Conservation (phyloP, 1,140 invertebrate genomes). For the Papilio dardanus region DNA sequence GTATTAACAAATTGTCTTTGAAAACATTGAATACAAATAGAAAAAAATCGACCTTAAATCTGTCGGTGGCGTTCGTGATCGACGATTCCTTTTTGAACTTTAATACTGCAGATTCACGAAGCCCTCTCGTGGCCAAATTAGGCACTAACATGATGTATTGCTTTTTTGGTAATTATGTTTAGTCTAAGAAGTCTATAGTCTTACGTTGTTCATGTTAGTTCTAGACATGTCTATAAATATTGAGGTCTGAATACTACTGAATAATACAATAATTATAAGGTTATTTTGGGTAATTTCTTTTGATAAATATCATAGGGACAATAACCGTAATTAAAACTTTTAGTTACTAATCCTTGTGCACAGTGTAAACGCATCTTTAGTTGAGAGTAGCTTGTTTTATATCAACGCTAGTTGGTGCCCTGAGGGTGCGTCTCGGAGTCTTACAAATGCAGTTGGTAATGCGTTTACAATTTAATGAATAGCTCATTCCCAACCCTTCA, state of each 20-base stretch:
- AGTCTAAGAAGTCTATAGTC: too few species aligned
- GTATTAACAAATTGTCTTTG: slow-evolving; percentile 28
- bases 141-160: not conserved
- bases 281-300: not conserved
- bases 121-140: not conserved
- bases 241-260: too few species aligned
- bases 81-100: not conserved
- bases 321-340: not conserved
- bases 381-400: slow-evolving; percentile 9
- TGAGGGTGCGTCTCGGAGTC: slow-evolving; percentile 19
- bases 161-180: not conserved
- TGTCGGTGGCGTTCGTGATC: not conserved
- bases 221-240: too few species aligned
- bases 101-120: not conserved
- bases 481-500: slow-evolving; percentile 31
- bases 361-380: not conserved
- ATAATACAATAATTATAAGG: not conserved
- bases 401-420: not conserved
- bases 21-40: not conserved
- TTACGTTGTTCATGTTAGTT: not conserved
- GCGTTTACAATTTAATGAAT: slow-evolving; percentile 32
- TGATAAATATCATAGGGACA: not conserved
- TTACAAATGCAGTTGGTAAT: slow-evolving; percentile 35
- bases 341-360: not conserved
- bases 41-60: slow-evolving; percentile 8